Conservation (phyloP, 1,140 invertebrate genomes). For the Manduca sexta region DNA sequence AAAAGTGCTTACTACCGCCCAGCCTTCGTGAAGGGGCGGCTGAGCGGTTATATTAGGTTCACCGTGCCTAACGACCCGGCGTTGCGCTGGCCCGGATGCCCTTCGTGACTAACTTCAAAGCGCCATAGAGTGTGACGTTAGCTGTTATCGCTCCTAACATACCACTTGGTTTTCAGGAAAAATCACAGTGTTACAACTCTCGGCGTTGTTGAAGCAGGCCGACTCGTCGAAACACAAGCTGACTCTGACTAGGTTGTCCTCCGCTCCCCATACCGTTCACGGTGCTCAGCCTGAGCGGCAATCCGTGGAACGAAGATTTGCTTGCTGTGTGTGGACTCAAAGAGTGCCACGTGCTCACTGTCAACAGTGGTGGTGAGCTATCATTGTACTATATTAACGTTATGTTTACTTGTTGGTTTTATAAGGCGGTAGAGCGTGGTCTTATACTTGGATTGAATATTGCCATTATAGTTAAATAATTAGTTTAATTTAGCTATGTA, state of each 20-base stretch:
- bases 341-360: conserved; percentile 96
- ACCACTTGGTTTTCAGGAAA: conserved; percentile 78
- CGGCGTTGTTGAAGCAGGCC: conserved; percentile 93
- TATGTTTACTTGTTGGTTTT: no score
- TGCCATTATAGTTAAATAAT: no score
- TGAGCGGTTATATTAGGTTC: no score
- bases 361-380: conserved; percentile 77
- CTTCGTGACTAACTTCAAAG: no score
- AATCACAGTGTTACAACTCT: conserved; percentile 95
- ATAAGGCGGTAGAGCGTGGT: no score
- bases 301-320: conserved; percentile 96
- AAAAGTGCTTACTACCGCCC: no score
- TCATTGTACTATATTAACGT: no score
- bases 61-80: no score
- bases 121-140: background rate
- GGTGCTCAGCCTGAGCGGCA: conserved; percentile 92
- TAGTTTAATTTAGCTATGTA: no score
- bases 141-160: background rate
- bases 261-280: conserved; percentile 96
- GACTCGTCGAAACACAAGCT: conserved; percentile 96
- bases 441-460: no score
- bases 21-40: no score
- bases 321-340: conserved; percentile 96
- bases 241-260: conserved; percentile 90
- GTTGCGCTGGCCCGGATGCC: no score